phyloP scores from a whole-genome alignment of 2,888 invertebrate genomes.

The Drosophila flavopinicola region DNA sequence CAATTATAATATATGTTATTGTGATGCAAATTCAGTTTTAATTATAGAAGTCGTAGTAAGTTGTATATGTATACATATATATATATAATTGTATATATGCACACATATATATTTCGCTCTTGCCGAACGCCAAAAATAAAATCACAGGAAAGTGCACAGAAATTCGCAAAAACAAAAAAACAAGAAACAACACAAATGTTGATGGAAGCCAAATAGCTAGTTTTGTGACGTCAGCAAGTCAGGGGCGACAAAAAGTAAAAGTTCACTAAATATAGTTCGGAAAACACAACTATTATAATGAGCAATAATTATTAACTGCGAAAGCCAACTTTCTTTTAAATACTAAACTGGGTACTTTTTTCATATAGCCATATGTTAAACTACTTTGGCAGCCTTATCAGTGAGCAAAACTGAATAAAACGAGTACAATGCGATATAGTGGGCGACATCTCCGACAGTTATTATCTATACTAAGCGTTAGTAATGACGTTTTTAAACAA shows the following conservation, averaged over 20 bases:
- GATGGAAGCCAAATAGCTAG: not conserved
- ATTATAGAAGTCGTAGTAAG: too few relatives aligned
- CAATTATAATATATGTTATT: too few relatives aligned
- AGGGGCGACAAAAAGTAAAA: constrained; percentile 23
- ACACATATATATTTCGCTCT: not conserved
- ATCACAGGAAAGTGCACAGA: constrained; percentile 8
- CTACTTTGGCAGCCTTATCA: constrained; percentile 1
- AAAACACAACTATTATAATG: not conserved
- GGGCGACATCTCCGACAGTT: not conserved
- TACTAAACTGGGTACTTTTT: not conserved
- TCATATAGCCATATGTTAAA: not conserved
- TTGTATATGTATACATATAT: not conserved
- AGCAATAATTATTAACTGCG: constrained; percentile 7
- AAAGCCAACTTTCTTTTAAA: constrained; percentile 2
- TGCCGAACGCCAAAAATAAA: constrained; percentile 27
- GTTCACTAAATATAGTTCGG: constrained; percentile 23
- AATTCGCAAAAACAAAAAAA: constrained; percentile 1
- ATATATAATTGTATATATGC: not conserved
- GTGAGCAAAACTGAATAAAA: too few relatives aligned
- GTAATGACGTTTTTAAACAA: not conserved
- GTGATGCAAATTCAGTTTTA: too few relatives aligned
- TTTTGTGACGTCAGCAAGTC: not conserved
- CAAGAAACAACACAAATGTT: not conserved
- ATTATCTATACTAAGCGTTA: constrained; percentile 1
- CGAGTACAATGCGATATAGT: not conserved